A percentile compares a stretch with the other conserved stretches of the same genome.
Conservation (phyloP, 1,140 invertebrate species). For the Procambarus virginalis region DNA sequence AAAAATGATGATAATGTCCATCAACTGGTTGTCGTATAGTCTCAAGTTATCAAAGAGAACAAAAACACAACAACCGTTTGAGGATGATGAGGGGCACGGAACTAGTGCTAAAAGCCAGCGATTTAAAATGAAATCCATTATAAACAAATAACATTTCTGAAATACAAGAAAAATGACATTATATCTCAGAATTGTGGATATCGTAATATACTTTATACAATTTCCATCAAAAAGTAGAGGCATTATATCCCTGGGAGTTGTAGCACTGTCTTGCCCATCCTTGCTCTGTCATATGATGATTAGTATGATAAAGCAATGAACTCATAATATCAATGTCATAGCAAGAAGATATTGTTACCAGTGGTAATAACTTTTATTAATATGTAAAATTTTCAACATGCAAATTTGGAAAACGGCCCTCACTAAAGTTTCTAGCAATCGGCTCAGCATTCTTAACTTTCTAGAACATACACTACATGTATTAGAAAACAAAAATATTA, state of each 20-base stretch:
- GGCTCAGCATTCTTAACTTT: constrained; percentile 41
- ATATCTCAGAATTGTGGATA: background rate
- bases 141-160: background rate
- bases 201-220: background rate
- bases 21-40: constrained; percentile 13
- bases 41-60: background rate
- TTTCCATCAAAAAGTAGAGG: background rate
- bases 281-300: background rate
- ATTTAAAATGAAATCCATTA: background rate
- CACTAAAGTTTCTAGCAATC: constrained; percentile 47
- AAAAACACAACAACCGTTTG: constrained; percentile 7
- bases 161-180: background rate
- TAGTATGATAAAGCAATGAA: constrained; percentile 31
- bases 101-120: constrained; percentile 23
- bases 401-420: constrained; percentile 45
- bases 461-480: constrained; percentile 47
- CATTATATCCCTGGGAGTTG: background rate
- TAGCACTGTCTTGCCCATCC: constrained; percentile 42
- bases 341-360: constrained; percentile 41
- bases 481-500: constrained; percentile 36
- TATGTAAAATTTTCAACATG: constrained; percentile 25
- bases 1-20: constrained; percentile 7
- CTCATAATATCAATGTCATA: constrained; percentile 12
- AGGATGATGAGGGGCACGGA: constrained; percentile 19
- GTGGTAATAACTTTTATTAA: constrained; percentile 17